Conservation (phyloP, 1,140 invertebrate genomes). For the Drosophila kurseongensis region DNA sequence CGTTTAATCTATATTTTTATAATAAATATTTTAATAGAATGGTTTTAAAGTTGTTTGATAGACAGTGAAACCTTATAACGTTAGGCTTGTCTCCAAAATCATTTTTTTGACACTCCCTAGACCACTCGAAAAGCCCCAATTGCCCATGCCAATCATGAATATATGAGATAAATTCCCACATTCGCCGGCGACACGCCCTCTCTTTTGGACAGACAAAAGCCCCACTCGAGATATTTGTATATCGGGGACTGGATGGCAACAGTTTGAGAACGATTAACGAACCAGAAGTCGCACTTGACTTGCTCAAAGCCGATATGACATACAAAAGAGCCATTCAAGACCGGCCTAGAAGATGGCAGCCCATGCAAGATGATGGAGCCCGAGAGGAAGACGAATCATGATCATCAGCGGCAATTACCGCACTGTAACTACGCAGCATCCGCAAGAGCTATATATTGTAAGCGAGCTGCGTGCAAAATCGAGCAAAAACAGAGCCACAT, state of each 20-base stretch:
- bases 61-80: not conserved
- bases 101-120: not conserved
- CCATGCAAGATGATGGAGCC: not conserved
- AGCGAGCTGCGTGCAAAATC: slow-evolving; percentile 55
- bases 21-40: too few species aligned
- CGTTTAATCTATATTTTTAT: too few species aligned
- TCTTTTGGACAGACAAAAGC: slow-evolving; percentile 25
- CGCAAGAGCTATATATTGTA: slow-evolving; percentile 33
- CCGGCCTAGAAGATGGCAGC: slow-evolving; percentile 25
- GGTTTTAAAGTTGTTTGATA: too few species aligned
- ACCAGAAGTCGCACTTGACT: slow-evolving; percentile 55
- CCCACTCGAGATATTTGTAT: slow-evolving; percentile 11
- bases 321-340: slow-evolving; percentile 46
- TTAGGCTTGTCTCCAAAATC: slow-evolving; percentile 1
- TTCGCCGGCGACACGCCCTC: slow-evolving; percentile 42
- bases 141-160: slow-evolving; percentile 18
- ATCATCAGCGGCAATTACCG: slow-evolving; percentile 53
- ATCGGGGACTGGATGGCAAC: slow-evolving; percentile 15
- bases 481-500: slow-evolving; percentile 11
- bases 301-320: slow-evolving; percentile 28
- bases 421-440: slow-evolving; percentile 73
- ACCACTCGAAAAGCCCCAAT: slow-evolving; percentile 28
- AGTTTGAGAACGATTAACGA: slow-evolving; percentile 34
- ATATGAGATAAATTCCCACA: slow-evolving; percentile 17
- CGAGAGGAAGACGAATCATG: slow-evolving; percentile 28